phyloP scores from a whole-genome alignment of 2,113 vertebrate species.

The Saguinus imperator region DNA sequence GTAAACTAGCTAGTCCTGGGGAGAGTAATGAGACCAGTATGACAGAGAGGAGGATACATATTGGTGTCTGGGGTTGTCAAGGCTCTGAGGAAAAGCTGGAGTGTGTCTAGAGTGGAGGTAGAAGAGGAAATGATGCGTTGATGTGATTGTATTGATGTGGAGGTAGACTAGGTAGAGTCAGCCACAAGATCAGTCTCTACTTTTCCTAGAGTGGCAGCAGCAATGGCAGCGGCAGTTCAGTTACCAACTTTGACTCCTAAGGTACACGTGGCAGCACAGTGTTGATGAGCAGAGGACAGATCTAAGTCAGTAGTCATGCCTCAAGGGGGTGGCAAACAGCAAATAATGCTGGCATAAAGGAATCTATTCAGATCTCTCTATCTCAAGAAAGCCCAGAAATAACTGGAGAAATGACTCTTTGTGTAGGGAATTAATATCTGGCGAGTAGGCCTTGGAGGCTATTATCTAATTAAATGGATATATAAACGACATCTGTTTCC shows the following conservation, averaged over 20 bases:
- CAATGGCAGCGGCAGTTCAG: not conserved
- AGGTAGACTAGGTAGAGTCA: not conserved
- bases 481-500: not conserved
- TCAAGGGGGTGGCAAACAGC: not conserved
- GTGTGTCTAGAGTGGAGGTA: accelerated
- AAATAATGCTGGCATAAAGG: not conserved
- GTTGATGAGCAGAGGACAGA: not conserved
- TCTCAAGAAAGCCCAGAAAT: not conserved
- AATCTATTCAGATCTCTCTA: not conserved
- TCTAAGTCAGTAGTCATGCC: not conserved
- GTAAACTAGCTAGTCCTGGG: not conserved
- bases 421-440: not conserved
- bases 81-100: not conserved
- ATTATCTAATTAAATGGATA: not conserved
- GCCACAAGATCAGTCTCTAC: accelerated
- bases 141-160: no score
- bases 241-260: not conserved
- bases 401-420: not conserved
- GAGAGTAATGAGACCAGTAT: not conserved
- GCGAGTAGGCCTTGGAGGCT: not conserved
- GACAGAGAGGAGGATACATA: not conserved
- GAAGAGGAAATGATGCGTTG: not conserved
- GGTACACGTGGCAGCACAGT: accelerated
- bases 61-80: not conserved
- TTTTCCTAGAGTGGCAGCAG: not conserved